A percentile compares a stretch with the other conserved stretches of the same genome.
These are phyloP conservation scores for Drosophila dunni DNA, from an alignment of 1,140 invertebrate genomes.

Conservation along the genomic window DNA sequence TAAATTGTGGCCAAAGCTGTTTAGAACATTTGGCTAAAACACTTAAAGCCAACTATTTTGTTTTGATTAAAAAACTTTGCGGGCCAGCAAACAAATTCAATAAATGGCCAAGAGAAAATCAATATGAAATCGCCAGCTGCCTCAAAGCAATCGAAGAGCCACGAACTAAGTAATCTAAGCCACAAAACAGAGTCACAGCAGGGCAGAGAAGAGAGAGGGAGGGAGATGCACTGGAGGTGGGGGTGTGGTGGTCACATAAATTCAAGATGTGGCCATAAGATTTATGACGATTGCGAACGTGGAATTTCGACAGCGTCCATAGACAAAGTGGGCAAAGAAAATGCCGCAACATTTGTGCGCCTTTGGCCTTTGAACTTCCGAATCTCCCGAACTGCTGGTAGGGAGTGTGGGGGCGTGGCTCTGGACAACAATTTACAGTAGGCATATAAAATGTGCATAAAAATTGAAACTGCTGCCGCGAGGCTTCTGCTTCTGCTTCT, in stretches of 20 bases:
- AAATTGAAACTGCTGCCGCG: slow-evolving; percentile 61
- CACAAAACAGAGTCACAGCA: slow-evolving; percentile 73
- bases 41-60: slow-evolving; percentile 67
- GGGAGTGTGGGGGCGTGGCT: background rate
- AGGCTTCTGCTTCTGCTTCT: background rate
- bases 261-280: slow-evolving; percentile 84
- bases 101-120: slow-evolving; percentile 64
- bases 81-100: slow-evolving; percentile 62
- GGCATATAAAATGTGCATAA: slow-evolving; percentile 83
- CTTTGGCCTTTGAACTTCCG: slow-evolving; percentile 66
- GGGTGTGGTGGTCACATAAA: slow-evolving; percentile 68
- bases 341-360: slow-evolving; percentile 56
- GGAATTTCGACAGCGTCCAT: slow-evolving; percentile 69
- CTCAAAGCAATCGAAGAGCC: slow-evolving; percentile 40
- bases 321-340: slow-evolving; percentile 62
- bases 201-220: background rate
- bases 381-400: background rate
- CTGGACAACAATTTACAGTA: slow-evolving; percentile 76
- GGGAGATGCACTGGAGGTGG: background rate
- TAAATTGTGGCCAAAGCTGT: slow-evolving; percentile 17
- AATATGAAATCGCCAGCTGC: slow-evolving; percentile 72
- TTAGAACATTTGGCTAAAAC: slow-evolving; percentile 59
- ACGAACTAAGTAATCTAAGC: slow-evolving; percentile 75
- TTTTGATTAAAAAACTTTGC: slow-evolving; percentile 79
- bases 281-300: slow-evolving; percentile 83